phyloP scores from a whole-genome alignment of 2,888 invertebrate species.

The Nematopogon swammerdamellus region DNA sequence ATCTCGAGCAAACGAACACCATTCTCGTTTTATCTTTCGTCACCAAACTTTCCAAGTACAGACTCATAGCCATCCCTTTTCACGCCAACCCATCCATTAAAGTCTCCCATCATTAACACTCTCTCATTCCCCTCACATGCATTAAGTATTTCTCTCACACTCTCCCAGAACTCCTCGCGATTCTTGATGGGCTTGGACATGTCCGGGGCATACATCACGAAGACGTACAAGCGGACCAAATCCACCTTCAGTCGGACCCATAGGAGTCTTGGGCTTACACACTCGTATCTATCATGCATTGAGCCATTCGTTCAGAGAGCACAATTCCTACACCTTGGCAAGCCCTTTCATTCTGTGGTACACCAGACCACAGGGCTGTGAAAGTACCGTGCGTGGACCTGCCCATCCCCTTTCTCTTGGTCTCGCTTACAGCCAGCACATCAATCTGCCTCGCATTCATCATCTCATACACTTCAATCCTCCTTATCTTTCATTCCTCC shows the following conservation, averaged over 20 bases:
- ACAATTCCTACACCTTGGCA: conserved; percentile 1
- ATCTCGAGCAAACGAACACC: not conserved
- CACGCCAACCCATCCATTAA: not conserved
- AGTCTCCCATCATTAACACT: not conserved
- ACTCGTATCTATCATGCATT: not conserved
- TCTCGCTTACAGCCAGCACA: not conserved
- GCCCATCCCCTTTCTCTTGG: not conserved
- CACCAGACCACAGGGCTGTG: not conserved
- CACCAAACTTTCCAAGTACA: not conserved
- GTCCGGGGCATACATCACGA: not conserved
- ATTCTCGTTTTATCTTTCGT: not conserved
- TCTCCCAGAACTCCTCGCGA: not conserved
- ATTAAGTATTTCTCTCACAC: not conserved
- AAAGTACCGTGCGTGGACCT: not conserved
- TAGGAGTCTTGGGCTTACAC: not conserved
- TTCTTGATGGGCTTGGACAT: not conserved
- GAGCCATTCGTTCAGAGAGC: not conserved
- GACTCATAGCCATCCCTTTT: not conserved
- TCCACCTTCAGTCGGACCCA: not conserved
- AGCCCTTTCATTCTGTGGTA: not conserved
- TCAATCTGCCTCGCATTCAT: not conserved
- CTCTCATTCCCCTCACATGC: not conserved
- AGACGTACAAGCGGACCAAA: not conserved
- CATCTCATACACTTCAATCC: not conserved
- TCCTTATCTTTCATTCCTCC: conserved; percentile 1